phyloP scores from a whole-genome alignment of 2,113 vertebrate species.

The Herpetotheres cachinnans region DNA sequence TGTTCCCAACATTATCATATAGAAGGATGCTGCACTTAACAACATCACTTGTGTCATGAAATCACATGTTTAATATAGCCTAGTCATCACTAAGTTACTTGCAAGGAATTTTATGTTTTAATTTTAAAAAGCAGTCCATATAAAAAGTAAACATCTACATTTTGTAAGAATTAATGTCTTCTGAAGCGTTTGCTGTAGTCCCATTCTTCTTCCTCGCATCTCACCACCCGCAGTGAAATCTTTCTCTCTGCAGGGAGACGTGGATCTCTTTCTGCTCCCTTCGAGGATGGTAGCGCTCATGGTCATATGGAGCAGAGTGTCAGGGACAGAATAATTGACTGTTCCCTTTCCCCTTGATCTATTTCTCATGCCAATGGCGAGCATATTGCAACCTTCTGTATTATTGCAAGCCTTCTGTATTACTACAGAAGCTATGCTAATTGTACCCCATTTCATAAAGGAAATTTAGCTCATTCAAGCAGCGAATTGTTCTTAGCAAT shows the following conservation, averaged over 20 bases:
- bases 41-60: not conserved
- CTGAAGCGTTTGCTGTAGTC: not conserved
- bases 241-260: not conserved
- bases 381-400: not conserved
- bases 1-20: not conserved
- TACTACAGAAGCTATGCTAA: not conserved
- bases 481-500: not conserved
- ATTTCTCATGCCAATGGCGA: not conserved
- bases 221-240: not conserved
- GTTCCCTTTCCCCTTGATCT: not conserved
- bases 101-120: not conserved
- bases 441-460: not conserved
- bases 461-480: not conserved
- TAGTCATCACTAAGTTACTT: not conserved
- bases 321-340: not conserved
- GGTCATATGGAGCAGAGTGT: not conserved
- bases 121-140: not conserved
- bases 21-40: not conserved
- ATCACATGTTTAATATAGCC: not conserved
- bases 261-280: not conserved
- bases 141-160: not conserved
- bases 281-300: rapidly evolving
- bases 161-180: not conserved
- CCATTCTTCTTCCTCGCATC: not conserved
- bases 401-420: not conserved